Evolutionary conservation across 2,888 invertebrate genomes (phyloP).

Genomic region (Rhogogaster chlorosoma): DNA sequence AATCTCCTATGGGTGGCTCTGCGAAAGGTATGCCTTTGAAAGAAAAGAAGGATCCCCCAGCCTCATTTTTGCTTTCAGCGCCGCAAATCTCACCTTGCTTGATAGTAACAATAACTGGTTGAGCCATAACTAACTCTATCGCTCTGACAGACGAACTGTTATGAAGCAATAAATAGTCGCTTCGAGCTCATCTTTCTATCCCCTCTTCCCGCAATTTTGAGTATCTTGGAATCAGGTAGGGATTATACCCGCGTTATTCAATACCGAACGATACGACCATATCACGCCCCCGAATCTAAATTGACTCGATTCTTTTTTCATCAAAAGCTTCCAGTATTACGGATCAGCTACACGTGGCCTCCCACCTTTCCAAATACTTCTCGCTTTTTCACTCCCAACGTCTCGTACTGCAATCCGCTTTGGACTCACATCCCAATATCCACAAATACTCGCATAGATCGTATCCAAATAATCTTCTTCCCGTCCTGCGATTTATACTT

Average conservation of each 20-base stretch:
- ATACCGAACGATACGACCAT: background rate
- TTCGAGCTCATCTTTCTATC: background rate
- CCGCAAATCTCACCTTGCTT: slow-evolving; percentile 73
- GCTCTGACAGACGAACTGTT: background rate
- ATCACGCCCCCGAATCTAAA: slow-evolving; percentile 2
- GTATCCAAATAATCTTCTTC: background rate
- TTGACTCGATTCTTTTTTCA: background rate
- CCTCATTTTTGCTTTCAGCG: slow-evolving; percentile 60
- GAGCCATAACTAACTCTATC: slow-evolving; percentile 56
- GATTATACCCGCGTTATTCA: background rate
- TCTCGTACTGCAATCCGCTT: background rate
- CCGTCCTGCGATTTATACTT: background rate
- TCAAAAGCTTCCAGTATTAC: background rate
- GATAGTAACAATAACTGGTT: slow-evolving; percentile 66
- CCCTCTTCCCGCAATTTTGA: background rate
- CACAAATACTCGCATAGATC: background rate
- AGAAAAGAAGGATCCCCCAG: slow-evolving; percentile 67
- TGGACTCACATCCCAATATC: background rate
- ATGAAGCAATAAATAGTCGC: background rate
- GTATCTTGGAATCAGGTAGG: background rate
- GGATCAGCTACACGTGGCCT: slow-evolving; percentile 8
- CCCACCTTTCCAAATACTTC: background rate
- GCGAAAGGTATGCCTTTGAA: slow-evolving; percentile 76
- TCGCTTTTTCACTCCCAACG: background rate
- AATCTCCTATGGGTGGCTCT: slow-evolving; percentile 72